These are phyloP conservation scores for Acridotheres tristis DNA, from an alignment of 2,797 vertebrate species.

Conservation along the genomic window DNA sequence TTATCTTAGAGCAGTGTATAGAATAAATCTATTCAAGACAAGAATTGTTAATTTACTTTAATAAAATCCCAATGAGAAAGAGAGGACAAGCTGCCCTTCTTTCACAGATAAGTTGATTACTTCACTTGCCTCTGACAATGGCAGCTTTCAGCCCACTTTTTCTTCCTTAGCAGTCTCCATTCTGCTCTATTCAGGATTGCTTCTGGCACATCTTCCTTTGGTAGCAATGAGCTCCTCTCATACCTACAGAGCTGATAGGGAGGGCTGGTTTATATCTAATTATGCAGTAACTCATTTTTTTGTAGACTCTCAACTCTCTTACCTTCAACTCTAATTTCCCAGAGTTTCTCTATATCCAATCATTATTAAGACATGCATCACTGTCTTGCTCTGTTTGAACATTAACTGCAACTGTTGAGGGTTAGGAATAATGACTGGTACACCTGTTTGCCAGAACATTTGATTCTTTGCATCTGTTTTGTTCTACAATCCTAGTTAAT, in stretches of 20 bases:
- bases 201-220: not conserved
- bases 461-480: not conserved
- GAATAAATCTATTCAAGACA: not conserved
- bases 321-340: not conserved
- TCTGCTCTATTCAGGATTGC: not conserved
- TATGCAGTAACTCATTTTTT: not conserved
- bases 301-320: not conserved
- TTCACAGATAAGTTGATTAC: not conserved
- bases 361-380: not conserved
- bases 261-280: not conserved
- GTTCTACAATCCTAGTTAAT: not conserved
- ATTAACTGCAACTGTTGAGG: not conserved
- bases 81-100: not conserved
- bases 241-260: not conserved
- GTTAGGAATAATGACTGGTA: not conserved
- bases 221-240: not conserved
- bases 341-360: not conserved
- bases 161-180: not conserved
- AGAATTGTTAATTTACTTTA: not conserved
- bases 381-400: not conserved
- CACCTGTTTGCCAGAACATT: not conserved
- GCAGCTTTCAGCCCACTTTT: not conserved
- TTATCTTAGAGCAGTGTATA: not conserved
- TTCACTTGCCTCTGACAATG: not conserved
- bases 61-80: not conserved